Evolutionary conservation across 2,113 vertebrate genomes (phyloP).

Genomic region (Zosterops borbonicus): DNA sequence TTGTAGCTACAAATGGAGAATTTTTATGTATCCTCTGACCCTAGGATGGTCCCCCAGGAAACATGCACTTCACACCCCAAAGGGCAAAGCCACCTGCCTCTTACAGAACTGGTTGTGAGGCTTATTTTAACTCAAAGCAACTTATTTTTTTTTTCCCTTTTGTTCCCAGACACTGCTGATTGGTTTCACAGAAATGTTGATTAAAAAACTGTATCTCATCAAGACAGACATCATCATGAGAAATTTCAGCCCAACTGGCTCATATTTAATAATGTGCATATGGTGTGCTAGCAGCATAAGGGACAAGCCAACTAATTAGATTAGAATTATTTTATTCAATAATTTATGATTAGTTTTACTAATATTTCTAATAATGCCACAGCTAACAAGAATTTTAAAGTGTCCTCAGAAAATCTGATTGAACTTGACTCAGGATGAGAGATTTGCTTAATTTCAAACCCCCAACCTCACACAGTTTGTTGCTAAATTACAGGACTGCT

Average conservation of each 20-base stretch:
- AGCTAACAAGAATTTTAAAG: not conserved
- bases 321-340: conserved; percentile 32
- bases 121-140: not conserved
- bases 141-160: not conserved
- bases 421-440: not conserved
- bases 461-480: not conserved
- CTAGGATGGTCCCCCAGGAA: not conserved
- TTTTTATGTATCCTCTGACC: not conserved
- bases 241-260: conserved; percentile 57
- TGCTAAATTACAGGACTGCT: not conserved
- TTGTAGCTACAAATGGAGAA: not conserved
- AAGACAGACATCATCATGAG: conserved; percentile 41
- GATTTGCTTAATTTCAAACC: not conserved
- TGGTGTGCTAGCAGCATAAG: conserved; percentile 14
- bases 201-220: conserved; percentile 25
- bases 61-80: not conserved
- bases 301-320: conserved; percentile 52
- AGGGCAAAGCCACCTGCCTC: not conserved
- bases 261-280: conserved; percentile 54
- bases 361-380: not conserved
- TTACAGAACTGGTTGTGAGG: not conserved
- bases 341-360: conserved; percentile 15
- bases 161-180: conserved; percentile 1
- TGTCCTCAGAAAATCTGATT: not conserved
- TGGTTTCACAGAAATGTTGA: conserved; percentile 21